phyloP scores from a whole-genome alignment of 53 echinoderm and acorn worm species.

The Apostichopus leukothele region DNA sequence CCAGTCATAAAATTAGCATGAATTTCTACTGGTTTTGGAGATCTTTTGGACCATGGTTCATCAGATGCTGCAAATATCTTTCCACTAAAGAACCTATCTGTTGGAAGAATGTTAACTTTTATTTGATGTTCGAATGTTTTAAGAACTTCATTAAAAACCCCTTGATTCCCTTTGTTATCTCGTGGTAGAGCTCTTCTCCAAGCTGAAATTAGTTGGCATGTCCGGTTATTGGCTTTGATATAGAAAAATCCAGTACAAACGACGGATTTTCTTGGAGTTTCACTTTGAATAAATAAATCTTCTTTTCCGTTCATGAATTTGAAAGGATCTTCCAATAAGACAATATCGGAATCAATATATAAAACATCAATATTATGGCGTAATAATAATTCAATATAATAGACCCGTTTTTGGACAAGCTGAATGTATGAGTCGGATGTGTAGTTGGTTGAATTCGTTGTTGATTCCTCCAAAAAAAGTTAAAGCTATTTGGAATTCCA shows the following conservation, averaged over 20 bases:
- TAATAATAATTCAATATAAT: background rate
- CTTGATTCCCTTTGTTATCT: background rate
- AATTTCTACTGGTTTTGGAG: background rate
- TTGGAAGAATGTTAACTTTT: background rate
- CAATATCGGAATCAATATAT: background rate
- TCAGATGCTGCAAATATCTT: background rate
- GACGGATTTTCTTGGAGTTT: background rate
- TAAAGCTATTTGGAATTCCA: background rate
- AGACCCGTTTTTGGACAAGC: background rate
- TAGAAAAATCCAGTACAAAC: slow-evolving; percentile 14
- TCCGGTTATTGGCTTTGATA: background rate
- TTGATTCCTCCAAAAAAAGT: background rate
- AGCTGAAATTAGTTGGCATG: background rate
- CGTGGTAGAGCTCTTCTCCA: background rate
- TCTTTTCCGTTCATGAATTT: background rate
- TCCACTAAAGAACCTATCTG: background rate
- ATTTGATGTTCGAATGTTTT: background rate
- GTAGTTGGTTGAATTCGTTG: background rate
- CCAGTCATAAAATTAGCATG: slow-evolving; percentile 2
- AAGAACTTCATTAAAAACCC: background rate
- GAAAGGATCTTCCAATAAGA: slow-evolving; percentile 10
- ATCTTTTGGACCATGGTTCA: background rate
- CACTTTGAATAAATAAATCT: slow-evolving; percentile 8
- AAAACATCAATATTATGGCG: background rate
- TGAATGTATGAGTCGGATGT: background rate